Evolutionary conservation across 2,888 invertebrate species (phyloP), one percentile per base, ranked within the genome.

Genomic region (Limnephilus auricula): DNA sequence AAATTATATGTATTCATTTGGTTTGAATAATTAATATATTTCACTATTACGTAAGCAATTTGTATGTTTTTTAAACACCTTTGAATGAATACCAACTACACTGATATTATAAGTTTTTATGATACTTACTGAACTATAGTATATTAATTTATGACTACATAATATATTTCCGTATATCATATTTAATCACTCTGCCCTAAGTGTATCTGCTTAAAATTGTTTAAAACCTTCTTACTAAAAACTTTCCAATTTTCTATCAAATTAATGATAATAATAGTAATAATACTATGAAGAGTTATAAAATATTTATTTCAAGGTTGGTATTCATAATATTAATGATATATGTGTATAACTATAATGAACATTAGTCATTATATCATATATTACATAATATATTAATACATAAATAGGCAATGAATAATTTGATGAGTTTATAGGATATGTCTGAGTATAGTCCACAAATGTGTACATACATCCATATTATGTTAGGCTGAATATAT

Each of bases 401-500:
- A 86, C n/a, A 78, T 78, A 32, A 88, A 88, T 78, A 78, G 78
- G 79, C n/a, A 37, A 78, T 37, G 40, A 40, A 34, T 89, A 37
- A 88, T 79, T 86, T 65, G 78, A 88, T 34, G 78, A 79, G 88
- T 88, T 83, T 88, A 89, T 89, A 79, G 37, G 79, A 65, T 78
- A 65, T 84, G 89, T 89, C 89, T 89, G 40, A 89, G 83, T 82
- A 82, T 50, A 91, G 89, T 87, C 79, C 89, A 89, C 50, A 83
- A 79, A 90, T 86, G 87, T 90, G 89, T 92, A 92, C 40, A 90
- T 91, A 92, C 83, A 92, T 91, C 88, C 83, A 87, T 84, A 90
- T 90, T 65, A 91, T 90, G 80, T 92, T 92, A 92, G 92, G 88
- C 89, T 91, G 91, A 92, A 92, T 90, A 92, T 79, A 85, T 91